Evolutionary conservation across 1,140 invertebrate species (phyloP).

Genomic region (Acyrthosiphon pisum): DNA sequence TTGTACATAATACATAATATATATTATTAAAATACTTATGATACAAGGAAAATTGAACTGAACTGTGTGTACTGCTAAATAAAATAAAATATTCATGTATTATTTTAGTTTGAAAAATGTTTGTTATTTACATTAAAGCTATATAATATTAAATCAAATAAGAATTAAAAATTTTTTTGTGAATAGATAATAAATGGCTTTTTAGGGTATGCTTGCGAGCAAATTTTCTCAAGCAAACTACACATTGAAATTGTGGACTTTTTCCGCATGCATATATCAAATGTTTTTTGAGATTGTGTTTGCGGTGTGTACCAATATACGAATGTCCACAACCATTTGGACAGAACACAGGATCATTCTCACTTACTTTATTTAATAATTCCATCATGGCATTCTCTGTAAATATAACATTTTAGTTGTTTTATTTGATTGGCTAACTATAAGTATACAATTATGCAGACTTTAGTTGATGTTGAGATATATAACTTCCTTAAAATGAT

Average conservation of each 20-base stretch:
- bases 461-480: not conserved
- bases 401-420: not conserved
- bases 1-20: not conserved
- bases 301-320: constrained; percentile 60
- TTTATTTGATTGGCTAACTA: not conserved
- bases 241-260: constrained; percentile 68
- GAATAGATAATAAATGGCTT: constrained; percentile 16
- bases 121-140: not conserved
- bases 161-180: not conserved
- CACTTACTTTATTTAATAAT: not conserved
- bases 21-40: no score
- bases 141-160: not conserved
- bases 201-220: not conserved
- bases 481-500: not conserved
- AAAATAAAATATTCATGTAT: no score
- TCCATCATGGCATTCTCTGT: not conserved
- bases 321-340: constrained; percentile 53
- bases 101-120: not conserved
- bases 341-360: constrained; percentile 37
- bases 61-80: no score
- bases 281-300: constrained; percentile 66
- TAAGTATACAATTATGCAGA: not conserved
- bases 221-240: constrained; percentile 60
- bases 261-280: constrained; percentile 68
- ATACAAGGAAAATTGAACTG: no score